These are phyloP conservation scores for Neuroscelio doddi DNA, from an alignment of 2,888 invertebrate species.

Conservation along the genomic window DNA sequence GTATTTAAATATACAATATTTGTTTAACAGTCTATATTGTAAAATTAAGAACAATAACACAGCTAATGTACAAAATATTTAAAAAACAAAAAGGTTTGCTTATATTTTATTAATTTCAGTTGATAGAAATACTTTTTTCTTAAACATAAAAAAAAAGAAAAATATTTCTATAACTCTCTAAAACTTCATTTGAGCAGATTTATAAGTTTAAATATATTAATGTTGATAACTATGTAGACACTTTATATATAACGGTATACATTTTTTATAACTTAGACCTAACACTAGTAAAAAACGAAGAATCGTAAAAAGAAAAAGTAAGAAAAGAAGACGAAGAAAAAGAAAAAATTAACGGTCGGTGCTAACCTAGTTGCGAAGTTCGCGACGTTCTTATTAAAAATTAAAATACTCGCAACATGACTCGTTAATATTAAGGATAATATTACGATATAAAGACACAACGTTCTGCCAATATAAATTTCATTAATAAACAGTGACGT, in stretches of 20 bases:
- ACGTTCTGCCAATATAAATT: slow-evolving; percentile 27
- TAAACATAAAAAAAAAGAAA: no score
- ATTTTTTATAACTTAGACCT: slow-evolving; percentile 3
- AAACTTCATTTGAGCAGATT: no score
- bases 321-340: slow-evolving; percentile 1
- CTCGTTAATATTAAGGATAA: slow-evolving; percentile 28
- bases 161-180: no score
- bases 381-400: slow-evolving; percentile 30
- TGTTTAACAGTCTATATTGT: no score
- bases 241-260: not conserved
- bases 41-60: no score
- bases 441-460: slow-evolving; percentile 25
- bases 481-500: not conserved
- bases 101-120: no score
- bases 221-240: not conserved
- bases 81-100: no score
- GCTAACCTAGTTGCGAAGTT: slow-evolving; percentile 35
- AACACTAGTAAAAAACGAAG: not conserved
- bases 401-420: slow-evolving; percentile 34
- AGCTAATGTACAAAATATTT: no score
- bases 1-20: no score
- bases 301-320: not conserved
- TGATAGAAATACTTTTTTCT: no score
- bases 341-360: slow-evolving; percentile 14
- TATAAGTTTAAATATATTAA: not conserved